These are phyloP conservation scores for Dolichomitus sp. DNA, from an alignment of 2,888 invertebrate genomes.

Conservation along the genomic window DNA sequence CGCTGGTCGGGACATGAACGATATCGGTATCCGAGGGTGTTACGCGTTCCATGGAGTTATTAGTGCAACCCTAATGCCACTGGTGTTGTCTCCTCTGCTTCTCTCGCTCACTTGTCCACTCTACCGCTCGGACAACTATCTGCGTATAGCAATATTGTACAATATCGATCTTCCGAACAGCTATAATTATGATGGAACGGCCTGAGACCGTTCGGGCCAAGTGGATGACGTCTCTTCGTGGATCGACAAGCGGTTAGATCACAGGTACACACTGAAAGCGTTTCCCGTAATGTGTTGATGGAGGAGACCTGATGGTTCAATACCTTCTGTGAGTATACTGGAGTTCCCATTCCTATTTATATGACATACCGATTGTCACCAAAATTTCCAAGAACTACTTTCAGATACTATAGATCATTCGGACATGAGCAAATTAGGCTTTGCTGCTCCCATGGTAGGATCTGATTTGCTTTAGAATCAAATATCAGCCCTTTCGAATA, in stretches of 20 bases:
- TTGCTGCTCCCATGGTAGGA: not conserved
- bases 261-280: not conserved
- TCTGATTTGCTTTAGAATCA: not conserved
- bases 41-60: slow-evolving; percentile 66
- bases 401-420: not conserved
- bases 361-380: not conserved
- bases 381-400: not conserved
- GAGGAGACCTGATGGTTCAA: not conserved
- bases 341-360: not conserved
- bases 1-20: slow-evolving; percentile 61
- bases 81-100: slow-evolving; percentile 17
- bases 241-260: not conserved
- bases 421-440: not conserved
- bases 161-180: slow-evolving; percentile 9
- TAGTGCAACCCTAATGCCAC: slow-evolving; percentile 54
- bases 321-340: not conserved
- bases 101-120: slow-evolving; percentile 23
- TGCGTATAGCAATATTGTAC: slow-evolving; percentile 23
- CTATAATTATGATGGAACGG: not conserved
- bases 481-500: not conserved
- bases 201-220: not conserved
- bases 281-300: not conserved
- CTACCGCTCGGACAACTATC: not conserved
- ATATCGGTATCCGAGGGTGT: slow-evolving; percentile 64
- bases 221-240: not conserved